Evolutionary conservation across 2,888 invertebrate genomes (phyloP).

Genomic region (Phrixothrix hirtus): DNA sequence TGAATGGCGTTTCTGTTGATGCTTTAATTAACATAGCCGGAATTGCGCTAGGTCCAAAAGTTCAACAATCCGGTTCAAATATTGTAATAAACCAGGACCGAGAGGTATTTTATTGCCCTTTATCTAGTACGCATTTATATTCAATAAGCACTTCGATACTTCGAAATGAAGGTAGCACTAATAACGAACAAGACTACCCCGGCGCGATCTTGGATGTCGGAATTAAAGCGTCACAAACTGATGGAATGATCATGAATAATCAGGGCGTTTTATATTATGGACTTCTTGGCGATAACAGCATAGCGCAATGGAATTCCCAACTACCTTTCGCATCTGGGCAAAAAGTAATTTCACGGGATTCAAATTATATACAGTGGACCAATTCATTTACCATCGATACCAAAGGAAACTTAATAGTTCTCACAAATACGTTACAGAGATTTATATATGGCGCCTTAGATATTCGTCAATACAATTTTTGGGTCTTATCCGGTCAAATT

Average conservation of each 20-base stretch:
- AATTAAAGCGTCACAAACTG: slow-evolving; percentile 68
- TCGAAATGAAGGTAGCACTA: slow-evolving; percentile 53
- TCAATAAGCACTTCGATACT: slow-evolving; percentile 66
- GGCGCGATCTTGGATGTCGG: slow-evolving; percentile 65
- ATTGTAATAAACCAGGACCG: slow-evolving; percentile 45
- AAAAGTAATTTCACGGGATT: slow-evolving; percentile 68
- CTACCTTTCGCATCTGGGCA: slow-evolving; percentile 63
- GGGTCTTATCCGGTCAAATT: slow-evolving; percentile 65
- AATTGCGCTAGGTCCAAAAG: slow-evolving; percentile 68
- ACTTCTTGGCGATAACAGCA: slow-evolving; percentile 68
- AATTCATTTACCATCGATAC: slow-evolving; percentile 72
- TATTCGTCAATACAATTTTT: slow-evolving; percentile 65
- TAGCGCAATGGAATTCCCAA: slow-evolving; percentile 71
- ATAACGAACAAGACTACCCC: slow-evolving; percentile 40
- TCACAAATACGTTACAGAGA: slow-evolving; percentile 70
- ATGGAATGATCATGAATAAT: slow-evolving; percentile 77
- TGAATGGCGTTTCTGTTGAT: slow-evolving; percentile 63
- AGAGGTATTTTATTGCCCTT: slow-evolving; percentile 69
- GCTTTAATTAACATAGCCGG: slow-evolving; percentile 69
- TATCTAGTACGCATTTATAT: slow-evolving; percentile 70
- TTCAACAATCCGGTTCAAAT: slow-evolving; percentile 33
- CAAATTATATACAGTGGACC: slow-evolving; percentile 72
- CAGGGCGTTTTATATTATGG: slow-evolving; percentile 71
- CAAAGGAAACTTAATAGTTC: slow-evolving; percentile 66
- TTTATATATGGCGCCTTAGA: slow-evolving; percentile 66